Base-by-base conservation (phyloP, 2,797 vertebrate genomes). In the Takifugu rubripes region DNA sequence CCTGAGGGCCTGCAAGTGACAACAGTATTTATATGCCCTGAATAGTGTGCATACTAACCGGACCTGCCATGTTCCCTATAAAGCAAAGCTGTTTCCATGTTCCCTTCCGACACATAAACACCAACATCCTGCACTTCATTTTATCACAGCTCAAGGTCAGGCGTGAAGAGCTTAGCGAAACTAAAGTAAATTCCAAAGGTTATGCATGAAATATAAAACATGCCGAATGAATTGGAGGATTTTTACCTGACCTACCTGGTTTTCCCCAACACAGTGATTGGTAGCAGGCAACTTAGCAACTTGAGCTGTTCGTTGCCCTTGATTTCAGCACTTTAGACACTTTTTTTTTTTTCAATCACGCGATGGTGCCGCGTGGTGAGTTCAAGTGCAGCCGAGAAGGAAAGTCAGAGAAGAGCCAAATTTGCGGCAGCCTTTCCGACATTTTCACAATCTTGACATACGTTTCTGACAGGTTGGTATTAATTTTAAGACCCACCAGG, bases 231-330 rank as follows among this genome's bases (percentile, higher is more conserved):
- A 46, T 16, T 52, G 67, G 40, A 42, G 69, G 15, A 52, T 21
- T 61, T 64, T 36, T 8, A 8, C 17, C 9, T 46, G 8, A 45
- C 15, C 24, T 27, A 57, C 46, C 54, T 43, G 15, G 25, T 56
- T 69, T 52, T 59, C 59, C 68, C 58, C 48, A 15, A 40, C 5
- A 16, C 12, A 25, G 36, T 6, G 42, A 61, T 68, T 73, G 74
- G 56, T 49, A 56, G 78, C 45, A 54, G 54, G 59, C 63, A 59
- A 81, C 81, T 65, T 69, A 78, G 83, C 78, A 84, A 27, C n/a
- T 3, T 10, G 24, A 78, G 49, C 66, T 65, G 43, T 65, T 66
- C 61, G 56, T 48, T 75, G 56, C 55, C 56, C 76, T 74, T 68
- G 59, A 68, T 70, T 70, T 36, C 56, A 61, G 61, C 64, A 51